Percentiles rank a stretch among this genome's conserved stretches.
These are phyloP conservation scores for Nyctibius grandis DNA, from an alignment of 2,797 vertebrate genomes.

Conservation along the genomic window DNA sequence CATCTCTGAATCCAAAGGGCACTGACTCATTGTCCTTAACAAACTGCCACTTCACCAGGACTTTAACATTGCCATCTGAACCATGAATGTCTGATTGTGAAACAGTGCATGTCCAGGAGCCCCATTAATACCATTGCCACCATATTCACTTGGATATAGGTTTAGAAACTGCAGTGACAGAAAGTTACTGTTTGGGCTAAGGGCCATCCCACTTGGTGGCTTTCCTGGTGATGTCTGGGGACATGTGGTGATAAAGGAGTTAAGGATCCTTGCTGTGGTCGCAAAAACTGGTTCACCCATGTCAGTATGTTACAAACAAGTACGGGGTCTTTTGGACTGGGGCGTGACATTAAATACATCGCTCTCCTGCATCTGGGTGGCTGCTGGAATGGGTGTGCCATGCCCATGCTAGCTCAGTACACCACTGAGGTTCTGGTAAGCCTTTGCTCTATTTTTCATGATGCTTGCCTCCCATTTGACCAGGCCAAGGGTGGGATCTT, in stretches of 20 bases:
- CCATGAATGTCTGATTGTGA: background rate
- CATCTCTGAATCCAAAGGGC: background rate
- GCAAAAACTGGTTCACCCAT: background rate
- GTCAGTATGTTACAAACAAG: background rate
- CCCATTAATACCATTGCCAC: background rate
- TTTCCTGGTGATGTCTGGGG: background rate
- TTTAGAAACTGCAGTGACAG: background rate
- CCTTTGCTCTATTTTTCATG: background rate
- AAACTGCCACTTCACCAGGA: background rate
- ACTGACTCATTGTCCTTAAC: background rate
- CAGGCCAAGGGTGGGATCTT: background rate
- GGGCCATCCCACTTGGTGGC: background rate
- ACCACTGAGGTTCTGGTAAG: background rate
- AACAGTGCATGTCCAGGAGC: background rate
- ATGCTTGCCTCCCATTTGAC: background rate
- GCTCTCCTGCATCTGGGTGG: background rate
- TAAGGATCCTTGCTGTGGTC: background rate
- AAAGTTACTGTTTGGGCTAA: background rate
- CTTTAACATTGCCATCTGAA: background rate
- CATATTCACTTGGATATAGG: background rate
- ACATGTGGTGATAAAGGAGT: rapidly evolving
- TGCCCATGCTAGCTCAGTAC: rapidly evolving
- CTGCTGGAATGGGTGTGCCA: background rate
- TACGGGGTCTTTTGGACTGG: background rate
- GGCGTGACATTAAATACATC: background rate